Base-by-base conservation (phyloP, 2,888 invertebrate genomes). In the Leptinotarsa peninsularis region DNA sequence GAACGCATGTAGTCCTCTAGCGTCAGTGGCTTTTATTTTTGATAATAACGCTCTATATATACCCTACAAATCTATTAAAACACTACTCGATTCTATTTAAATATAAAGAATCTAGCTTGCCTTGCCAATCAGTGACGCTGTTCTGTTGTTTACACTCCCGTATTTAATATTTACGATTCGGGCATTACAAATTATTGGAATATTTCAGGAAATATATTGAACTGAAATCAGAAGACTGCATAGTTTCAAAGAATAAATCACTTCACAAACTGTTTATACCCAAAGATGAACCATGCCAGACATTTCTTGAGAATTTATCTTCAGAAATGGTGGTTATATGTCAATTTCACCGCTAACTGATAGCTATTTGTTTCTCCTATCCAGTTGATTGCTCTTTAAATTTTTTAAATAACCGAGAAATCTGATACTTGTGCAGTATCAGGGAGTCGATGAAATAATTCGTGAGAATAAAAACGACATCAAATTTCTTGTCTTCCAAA, bases 61-160 rank as follows among this genome's bases (percentile, higher is more conserved):
- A 80, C 83, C 76, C 80, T 79, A 74, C 76, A 73, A 72, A 77
- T 80, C 79, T 81, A 80, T 80, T 81, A 81, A 79, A 80, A 81
- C 76, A 81, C 78, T 81, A 78, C 75, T 76, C 72, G 76, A 72
- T 76, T 81, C 80, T 81, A 81, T 80, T 82, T 85, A 83, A 82
- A 83, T 83, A 80, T 81, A 81, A 82, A 81, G 83, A 83, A 84
- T 83, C 81, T 81, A 80, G 76, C 77, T 74, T 76, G 76, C 78
- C 81, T 83, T 84, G 85, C 85, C 84, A 85, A 83, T 85, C 83
- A 83, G 77, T 85, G 84, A 84, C 85, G 83, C 81, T 80, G 72
- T 76, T 79, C 75, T 78, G 81, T 82, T 83, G 81, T 83, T 83
- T 82, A 81, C 81, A 79, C 78, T 74, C 71, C 76, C 69, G 78